Evolutionary conservation across 1,140 invertebrate genomes (phyloP).

Genomic region (Drosophila ercepeae): DNA sequence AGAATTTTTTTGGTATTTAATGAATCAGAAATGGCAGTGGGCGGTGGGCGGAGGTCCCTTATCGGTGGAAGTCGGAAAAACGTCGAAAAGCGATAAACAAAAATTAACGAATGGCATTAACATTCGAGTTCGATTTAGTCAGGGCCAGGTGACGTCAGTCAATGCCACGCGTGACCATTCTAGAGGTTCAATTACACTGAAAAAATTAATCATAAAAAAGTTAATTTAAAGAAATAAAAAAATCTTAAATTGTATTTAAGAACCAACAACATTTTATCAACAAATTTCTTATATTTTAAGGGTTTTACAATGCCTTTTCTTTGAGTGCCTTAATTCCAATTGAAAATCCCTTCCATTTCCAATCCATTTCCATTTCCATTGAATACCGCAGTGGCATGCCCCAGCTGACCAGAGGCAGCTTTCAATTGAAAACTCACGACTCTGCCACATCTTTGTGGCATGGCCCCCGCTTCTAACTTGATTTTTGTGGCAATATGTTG

Average conservation of each 20-base stretch:
- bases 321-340: background rate
- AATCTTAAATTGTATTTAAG: background rate
- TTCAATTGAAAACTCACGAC: conserved; percentile 44
- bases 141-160: conserved; percentile 49
- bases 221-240: background rate
- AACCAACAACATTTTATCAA: too few species aligned
- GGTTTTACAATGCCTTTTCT: too few species aligned
- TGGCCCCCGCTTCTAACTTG: conserved; percentile 8
- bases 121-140: conserved; percentile 55
- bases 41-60: conserved; percentile 15
- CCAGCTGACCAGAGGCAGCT: conserved; percentile 13
- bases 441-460: background rate
- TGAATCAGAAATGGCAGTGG: conserved; percentile 23
- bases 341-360: conserved; percentile 1
- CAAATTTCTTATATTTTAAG: too few species aligned
- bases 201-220: background rate
- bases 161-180: conserved; percentile 38
- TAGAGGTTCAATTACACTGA: background rate
- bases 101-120: conserved; percentile 28
- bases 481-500: conserved; percentile 47
- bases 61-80: conserved; percentile 8
- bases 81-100: conserved; percentile 25
- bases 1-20: conserved; percentile 1
- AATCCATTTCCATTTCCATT: conserved; percentile 20
- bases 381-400: conserved; percentile 5